Conservation (phyloP, 2,113 vertebrate species). For the Cinclus cinclus region DNA sequence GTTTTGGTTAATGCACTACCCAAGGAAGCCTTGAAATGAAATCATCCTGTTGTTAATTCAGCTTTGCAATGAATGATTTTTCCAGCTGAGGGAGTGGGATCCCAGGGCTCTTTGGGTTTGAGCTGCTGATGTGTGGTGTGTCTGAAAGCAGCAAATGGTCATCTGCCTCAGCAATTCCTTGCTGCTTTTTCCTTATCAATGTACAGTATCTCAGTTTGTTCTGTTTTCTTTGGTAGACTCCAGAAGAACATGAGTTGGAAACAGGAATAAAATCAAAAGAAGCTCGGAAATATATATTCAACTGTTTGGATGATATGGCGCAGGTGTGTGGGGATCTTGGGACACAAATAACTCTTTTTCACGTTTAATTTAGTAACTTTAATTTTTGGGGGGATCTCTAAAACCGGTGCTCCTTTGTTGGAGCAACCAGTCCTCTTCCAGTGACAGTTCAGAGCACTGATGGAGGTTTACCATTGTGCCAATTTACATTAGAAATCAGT, state of each 20-base stretch:
- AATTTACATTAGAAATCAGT: not conserved
- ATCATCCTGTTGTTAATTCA: not conserved
- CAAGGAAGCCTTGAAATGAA: not conserved
- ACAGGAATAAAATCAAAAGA: constrained; percentile 98
- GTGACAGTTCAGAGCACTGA: not conserved
- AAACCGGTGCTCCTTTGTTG: not conserved
- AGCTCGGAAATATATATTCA: constrained; percentile 97
- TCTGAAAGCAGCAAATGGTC: not conserved
- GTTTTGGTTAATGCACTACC: not conserved
- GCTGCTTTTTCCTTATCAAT: not conserved
- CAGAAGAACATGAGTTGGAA: constrained; percentile 93
- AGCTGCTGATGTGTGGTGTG: not conserved
- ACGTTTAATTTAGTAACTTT: not conserved
- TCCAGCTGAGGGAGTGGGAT: not conserved
- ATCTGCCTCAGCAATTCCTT: not conserved
- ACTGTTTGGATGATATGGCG: constrained; percentile 99
- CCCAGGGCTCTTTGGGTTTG: not conserved
- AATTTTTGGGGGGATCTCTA: not conserved
- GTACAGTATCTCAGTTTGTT: not conserved
- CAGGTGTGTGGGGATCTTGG: constrained; percentile 77
- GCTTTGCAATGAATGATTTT: not conserved
- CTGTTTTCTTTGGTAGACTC: constrained; percentile 77
- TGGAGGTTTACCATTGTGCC: not conserved
- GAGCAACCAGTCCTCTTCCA: not conserved
- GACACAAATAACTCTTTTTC: not conserved